Evolutionary conservation across 2,797 vertebrate genomes (phyloP), one percentile per base, ranked within the genome.

Genomic region (Acanthopagrus latus): DNA sequence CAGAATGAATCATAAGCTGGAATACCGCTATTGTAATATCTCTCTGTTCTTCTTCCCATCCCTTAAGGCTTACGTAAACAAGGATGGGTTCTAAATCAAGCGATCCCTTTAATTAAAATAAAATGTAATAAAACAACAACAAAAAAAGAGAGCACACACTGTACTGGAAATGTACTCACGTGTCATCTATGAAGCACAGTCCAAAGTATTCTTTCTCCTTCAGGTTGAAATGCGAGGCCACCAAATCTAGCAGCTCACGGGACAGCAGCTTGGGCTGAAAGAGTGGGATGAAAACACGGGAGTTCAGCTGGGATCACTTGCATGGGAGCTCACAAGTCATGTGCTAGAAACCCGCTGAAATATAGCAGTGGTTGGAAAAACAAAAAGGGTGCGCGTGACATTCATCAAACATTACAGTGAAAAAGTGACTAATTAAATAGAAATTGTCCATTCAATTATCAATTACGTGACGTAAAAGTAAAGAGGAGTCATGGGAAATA

Each of bases 151-250:
- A 7, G 33, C 7, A 50, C 25, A 43, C 21, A 54, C 13, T 56
- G 10, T n/a, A 3, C 5, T 29, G n/a, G n/a, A 63, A 70, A 74
- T 64, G 10, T 65, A 96, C 98, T 96, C 91, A 99, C 98, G 94
- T 97, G 79, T 98, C 97, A 94, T 99, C 96, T 44, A 96, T 94
- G 82, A 97, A 99, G 0, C 95, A 97, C 90, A 99, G 95, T 75
- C 98, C 98, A 93, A 99, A 99, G 88, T 98, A 99, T 38, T 99
- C 98, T 84, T 99, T 99, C 89, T 99, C 98, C 84, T 99, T 99
- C 71, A 99, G 95, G 93, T 95, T 99, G 86, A 99, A 99, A 92
- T 99, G 98, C 0, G 98, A 99, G 2, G 98, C 96, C 90, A 98
- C 98, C 68, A 99, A 94, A 88, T 99, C 98, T 80, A 99, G 85